These are phyloP conservation scores for Campoplex nolae DNA, from an alignment of 2,888 invertebrate genomes.

Conservation along the genomic window DNA sequence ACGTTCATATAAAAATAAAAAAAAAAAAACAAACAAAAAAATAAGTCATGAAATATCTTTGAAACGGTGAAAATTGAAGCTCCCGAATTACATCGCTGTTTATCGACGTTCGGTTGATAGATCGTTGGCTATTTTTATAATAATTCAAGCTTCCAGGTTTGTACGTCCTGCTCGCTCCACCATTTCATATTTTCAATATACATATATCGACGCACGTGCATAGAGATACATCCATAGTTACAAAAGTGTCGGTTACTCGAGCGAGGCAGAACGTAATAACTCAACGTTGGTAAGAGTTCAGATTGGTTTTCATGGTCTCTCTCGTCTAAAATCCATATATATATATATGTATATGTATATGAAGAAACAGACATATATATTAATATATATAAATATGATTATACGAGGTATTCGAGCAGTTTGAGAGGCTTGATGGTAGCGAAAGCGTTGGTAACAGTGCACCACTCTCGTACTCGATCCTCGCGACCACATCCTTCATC, in stretches of 20 bases:
- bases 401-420: conserved; percentile 27
- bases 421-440: conserved; percentile 25
- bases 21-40: background rate
- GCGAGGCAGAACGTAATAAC: conserved; percentile 56
- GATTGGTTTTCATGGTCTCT: conserved; percentile 66
- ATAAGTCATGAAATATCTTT: conserved; percentile 42
- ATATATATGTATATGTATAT: background rate
- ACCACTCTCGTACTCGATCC: conserved; percentile 64
- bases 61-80: conserved; percentile 54
- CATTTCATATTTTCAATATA: background rate
- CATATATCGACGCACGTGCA: background rate
- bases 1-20: conserved; percentile 10
- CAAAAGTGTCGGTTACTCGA: conserved; percentile 60
- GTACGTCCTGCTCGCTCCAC: conserved; percentile 6
- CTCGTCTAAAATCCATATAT: conserved; percentile 24
- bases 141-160: conserved; percentile 53
- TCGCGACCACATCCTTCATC: conserved; percentile 65
- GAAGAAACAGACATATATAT: background rate
- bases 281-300: conserved; percentile 66
- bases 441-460: conserved; percentile 52
- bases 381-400: conserved; percentile 16
- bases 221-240: conserved; percentile 1
- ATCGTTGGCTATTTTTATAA: conserved; percentile 66
- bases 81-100: conserved; percentile 65
- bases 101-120: conserved; percentile 66